Conservation (phyloP, 1,140 invertebrate species). For the Mercenaria mercenaria region DNA sequence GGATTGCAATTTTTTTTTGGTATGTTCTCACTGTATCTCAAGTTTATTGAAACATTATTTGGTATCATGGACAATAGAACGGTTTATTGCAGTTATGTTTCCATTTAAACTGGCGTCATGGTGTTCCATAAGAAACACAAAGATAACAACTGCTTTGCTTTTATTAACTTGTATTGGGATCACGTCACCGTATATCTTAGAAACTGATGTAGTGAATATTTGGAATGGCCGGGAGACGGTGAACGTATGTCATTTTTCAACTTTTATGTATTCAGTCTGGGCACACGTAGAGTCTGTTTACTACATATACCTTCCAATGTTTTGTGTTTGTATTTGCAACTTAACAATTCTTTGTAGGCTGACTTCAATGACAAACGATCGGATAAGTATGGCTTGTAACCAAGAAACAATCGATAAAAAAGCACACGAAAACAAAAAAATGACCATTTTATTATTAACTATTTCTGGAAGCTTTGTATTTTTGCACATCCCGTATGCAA, state of each 20-base stretch:
- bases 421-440: background rate
- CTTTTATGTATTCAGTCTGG: background rate
- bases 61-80: background rate
- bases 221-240: background rate
- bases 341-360: background rate
- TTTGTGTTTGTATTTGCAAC: background rate
- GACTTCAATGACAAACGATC: background rate
- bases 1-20: background rate
- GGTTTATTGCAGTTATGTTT: constrained; percentile 6
- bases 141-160: background rate
- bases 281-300: background rate
- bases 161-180: background rate
- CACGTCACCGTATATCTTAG: background rate
- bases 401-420: constrained; percentile 14
- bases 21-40: background rate
- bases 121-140: constrained; percentile 13
- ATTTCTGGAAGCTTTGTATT: background rate
- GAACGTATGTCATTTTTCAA: background rate
- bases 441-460: background rate
- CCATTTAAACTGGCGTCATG: background rate
- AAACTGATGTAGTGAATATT: background rate
- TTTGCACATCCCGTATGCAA: background rate
- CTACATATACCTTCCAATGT: background rate
- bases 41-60: background rate
- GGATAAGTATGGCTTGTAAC: background rate